These are phyloP conservation scores for Ochlodes sylvanus DNA, from an alignment of 2,888 invertebrate genomes.

Conservation along the genomic window DNA sequence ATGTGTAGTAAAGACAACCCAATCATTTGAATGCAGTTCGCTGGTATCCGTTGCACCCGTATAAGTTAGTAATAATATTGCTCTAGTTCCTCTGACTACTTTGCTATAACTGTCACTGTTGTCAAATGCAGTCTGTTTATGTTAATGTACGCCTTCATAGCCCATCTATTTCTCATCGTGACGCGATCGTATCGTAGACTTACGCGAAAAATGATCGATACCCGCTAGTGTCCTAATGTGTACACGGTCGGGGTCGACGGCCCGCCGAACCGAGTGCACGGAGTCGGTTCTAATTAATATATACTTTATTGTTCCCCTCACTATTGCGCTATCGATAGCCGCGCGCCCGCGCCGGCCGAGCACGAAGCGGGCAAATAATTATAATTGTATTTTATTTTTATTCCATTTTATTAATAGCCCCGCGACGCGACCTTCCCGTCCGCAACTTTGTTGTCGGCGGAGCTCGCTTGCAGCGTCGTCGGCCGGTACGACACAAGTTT, in stretches of 20 bases:
- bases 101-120: slow-evolving; percentile 12
- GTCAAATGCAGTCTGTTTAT: neutral
- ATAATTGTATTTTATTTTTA: slow-evolving; percentile 80
- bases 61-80: slow-evolving; percentile 10
- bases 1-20: neutral
- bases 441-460: slow-evolving; percentile 53
- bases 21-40: too few species aligned
- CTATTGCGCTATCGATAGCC: slow-evolving; percentile 70
- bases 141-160: slow-evolving; percentile 29
- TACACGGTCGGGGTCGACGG: slow-evolving; percentile 53
- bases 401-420: slow-evolving; percentile 67
- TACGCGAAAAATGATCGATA: slow-evolving; percentile 56
- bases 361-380: slow-evolving; percentile 83
- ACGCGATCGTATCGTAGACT: slow-evolving; percentile 47
- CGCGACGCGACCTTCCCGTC: slow-evolving; percentile 60
- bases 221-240: slow-evolving; percentile 52
- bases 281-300: slow-evolving; percentile 76
- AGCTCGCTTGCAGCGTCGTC: slow-evolving; percentile 11
- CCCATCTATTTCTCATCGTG: slow-evolving; percentile 45
- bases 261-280: slow-evolving; percentile 52
- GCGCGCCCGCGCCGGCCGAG: slow-evolving; percentile 68
- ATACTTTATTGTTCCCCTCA: slow-evolving; percentile 82
- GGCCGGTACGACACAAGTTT: slow-evolving; percentile 41
- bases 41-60: neutral
- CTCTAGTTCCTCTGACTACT: neutral